Evolutionary conservation across 2,797 vertebrate species (phyloP).

Genomic region (Rachycentron canadum): DNA sequence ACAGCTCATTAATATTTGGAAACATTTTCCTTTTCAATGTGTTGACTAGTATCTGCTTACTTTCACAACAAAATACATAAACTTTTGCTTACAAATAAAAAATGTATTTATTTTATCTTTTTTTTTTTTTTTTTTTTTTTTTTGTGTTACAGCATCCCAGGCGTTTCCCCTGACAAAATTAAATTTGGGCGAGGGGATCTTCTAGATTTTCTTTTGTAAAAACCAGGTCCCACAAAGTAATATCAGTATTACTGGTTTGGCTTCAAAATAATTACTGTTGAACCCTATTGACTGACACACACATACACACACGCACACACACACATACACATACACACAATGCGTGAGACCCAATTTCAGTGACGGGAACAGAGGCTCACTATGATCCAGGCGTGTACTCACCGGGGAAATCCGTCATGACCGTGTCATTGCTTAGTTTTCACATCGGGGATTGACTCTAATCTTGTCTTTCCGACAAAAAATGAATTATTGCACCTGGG

Average conservation of each 20-base stretch:
- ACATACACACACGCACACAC: neutral
- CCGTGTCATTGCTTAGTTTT: neutral
- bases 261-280: neutral
- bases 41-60: neutral
- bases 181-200: neutral
- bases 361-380: slow-evolving; percentile 1
- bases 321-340: neutral
- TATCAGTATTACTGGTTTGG: neutral
- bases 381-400: neutral
- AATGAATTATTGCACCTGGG: no score
- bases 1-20: no score
- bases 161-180: neutral
- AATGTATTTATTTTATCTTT: no score
- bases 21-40: no score
- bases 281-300: neutral
- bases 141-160: neutral
- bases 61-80: neutral
- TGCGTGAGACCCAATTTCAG: neutral
- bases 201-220: neutral
- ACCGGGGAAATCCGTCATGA: slow-evolving; percentile 29
- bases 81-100: no score
- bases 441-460: neutral
- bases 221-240: neutral
- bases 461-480: neutral
- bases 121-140: no score